These are phyloP conservation scores for Margaritifera margaritifera DNA, from an alignment of 2,888 invertebrate species.

Conservation along the genomic window DNA sequence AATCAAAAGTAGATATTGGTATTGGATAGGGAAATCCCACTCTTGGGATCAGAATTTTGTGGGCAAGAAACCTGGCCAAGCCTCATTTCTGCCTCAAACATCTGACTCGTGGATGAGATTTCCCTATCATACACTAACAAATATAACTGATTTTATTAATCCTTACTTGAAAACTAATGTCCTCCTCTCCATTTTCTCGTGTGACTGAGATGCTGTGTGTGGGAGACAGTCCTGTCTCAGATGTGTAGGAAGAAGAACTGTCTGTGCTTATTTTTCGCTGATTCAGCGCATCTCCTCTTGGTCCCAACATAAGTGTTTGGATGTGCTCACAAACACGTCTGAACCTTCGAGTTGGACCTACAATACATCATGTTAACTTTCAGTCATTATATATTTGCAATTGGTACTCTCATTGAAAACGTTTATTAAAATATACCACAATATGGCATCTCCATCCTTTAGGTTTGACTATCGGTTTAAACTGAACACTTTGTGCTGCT, in stretches of 20 bases:
- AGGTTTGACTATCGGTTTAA: no score
- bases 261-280: constrained; percentile 70
- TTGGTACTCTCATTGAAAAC: neutral
- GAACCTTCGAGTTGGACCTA: constrained; percentile 95
- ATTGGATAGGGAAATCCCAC: no score
- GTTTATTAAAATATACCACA: no score
- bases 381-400: neutral
- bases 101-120: no score
- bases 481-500: no score
- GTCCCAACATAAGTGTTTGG: constrained; percentile 76
- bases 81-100: no score
- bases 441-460: no score
- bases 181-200: constrained; percentile 57
- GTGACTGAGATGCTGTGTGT: constrained; percentile 58
- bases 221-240: constrained; percentile 62
- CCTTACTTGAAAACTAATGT: constrained; percentile 39
- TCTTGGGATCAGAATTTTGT: no score
- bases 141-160: no score
- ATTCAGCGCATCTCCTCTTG: constrained; percentile 62
- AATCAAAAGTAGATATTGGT: no score
- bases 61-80: no score
- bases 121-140: no score
- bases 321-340: constrained; percentile 97
- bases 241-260: constrained; percentile 65
- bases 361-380: constrained; percentile 20